phyloP scores from a whole-genome alignment of 2,888 invertebrate species.

The Diarsia dahlii region DNA sequence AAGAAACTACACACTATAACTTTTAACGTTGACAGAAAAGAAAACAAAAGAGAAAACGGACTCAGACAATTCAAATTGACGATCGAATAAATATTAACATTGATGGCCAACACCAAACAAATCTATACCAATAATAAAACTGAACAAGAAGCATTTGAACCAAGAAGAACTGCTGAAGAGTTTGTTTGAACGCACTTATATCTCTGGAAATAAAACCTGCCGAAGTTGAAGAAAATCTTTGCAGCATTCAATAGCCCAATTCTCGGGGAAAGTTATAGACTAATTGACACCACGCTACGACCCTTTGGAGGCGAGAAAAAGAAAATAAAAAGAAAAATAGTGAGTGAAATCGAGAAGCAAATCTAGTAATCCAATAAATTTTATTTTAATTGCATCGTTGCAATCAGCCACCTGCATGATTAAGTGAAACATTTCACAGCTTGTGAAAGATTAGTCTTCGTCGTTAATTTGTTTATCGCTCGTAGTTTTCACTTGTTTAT shows the following conservation, averaged over 20 bases:
- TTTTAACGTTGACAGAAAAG: not conserved
- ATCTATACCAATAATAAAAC: not conserved
- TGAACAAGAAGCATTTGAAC: not conserved
- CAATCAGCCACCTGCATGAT: constrained; percentile 35
- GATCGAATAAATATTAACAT: constrained; percentile 44
- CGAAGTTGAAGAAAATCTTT: not conserved
- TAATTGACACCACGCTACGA: not conserved
- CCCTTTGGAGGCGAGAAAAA: not conserved
- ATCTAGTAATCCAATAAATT: constrained; percentile 9
- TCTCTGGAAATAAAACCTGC: not conserved
- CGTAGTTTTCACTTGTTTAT: constrained; percentile 52
- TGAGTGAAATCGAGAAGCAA: not conserved
- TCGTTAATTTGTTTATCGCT: constrained; percentile 42
- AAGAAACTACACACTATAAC: constrained; percentile 13
- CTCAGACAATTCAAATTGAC: constrained; percentile 34
- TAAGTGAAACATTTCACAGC: constrained; percentile 28
- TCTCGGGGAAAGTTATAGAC: not conserved
- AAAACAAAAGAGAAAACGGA: constrained; percentile 45
- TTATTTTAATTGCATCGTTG: constrained; percentile 34
- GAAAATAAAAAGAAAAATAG: not conserved
- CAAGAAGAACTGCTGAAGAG: not conserved
- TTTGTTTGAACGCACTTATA: not conserved
- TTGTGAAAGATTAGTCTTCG: constrained; percentile 32
- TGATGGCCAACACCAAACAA: constrained; percentile 26
- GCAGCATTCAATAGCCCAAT: not conserved